Percentiles rank a stretch among this genome's conserved stretches.
Evolutionary conservation across 1,140 invertebrate species (phyloP).

Genomic region (Saccostrea echinata): DNA sequence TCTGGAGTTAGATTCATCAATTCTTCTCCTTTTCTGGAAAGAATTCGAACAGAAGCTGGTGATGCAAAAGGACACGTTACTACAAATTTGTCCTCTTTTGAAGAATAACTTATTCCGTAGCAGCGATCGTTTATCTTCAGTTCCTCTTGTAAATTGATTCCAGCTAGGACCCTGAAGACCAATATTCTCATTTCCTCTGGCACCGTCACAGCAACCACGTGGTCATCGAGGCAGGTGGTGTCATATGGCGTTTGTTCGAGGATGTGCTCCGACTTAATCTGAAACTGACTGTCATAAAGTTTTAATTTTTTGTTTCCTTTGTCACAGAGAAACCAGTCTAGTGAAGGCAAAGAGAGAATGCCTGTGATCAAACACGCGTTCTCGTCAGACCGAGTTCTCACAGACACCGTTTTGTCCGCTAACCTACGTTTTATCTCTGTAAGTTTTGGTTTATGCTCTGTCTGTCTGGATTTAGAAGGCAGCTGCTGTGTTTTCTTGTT

Average conservation of each 20-base stretch:
- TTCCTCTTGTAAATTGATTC: not conserved
- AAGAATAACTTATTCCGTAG: slow-evolving; percentile 47
- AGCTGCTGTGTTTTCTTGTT: not conserved
- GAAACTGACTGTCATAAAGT: slow-evolving; percentile 40
- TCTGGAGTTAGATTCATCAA: slow-evolving; percentile 45
- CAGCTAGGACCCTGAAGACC: slow-evolving; percentile 22
- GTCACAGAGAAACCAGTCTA: slow-evolving; percentile 48
- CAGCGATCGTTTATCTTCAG: slow-evolving; percentile 19
- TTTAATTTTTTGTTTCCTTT: slow-evolving; percentile 56
- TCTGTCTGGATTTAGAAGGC: not conserved
- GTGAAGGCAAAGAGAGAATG: slow-evolving; percentile 28
- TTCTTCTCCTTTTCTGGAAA: slow-evolving; percentile 37
- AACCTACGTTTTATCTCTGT: not conserved
- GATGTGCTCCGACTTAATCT: slow-evolving; percentile 46
- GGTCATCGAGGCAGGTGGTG: slow-evolving; percentile 1
- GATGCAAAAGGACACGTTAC: slow-evolving; percentile 42
- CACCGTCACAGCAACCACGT: slow-evolving; percentile 40
- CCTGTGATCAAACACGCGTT: slow-evolving; percentile 52
- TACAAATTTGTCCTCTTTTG: slow-evolving; percentile 34
- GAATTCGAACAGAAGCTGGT: slow-evolving; percentile 32
- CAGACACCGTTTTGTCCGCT: not conserved
- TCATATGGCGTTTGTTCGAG: slow-evolving; percentile 48
- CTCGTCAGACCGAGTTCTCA: slow-evolving; percentile 43
- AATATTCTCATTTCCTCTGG: slow-evolving; percentile 37
- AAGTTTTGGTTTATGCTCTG: not conserved